Base-by-base conservation (phyloP, 2,888 invertebrate genomes). In the Cataglyphis livida region DNA sequence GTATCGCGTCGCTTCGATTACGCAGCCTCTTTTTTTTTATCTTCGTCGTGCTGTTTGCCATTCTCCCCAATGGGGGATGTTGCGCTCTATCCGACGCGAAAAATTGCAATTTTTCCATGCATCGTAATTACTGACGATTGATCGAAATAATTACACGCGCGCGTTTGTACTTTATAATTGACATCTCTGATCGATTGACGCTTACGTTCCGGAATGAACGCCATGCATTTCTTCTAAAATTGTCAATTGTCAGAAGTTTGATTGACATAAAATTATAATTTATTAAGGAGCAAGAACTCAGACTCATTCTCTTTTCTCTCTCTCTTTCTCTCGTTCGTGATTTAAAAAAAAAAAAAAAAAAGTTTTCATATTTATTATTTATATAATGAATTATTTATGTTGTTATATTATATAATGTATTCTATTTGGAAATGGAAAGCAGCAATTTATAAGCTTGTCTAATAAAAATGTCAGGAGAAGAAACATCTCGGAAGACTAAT, bases 1-100 rank as follows among this genome's bases (percentile, higher is more conserved):
- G 59, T n/a, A n/a, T 6, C 78, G 70, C 38, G 35, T 59, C 21
- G 78, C 54, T 12, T 71, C 38, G 78, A 71, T 79, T 71, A 79
- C 71, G 61, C 25, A 51, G 59, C 44, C 25, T 21, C 21, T 25
- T 35, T 70, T 21, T 32, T 57, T 15, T 18, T n/a, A n/a, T n/a
- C 10, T 32, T 21, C 1, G 15, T 21, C 21, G 9, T 25, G 25
- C 21, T 41, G 0, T 28, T 32, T 6, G 10, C 18, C 15, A 12
- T 3, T 32, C 12, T 18, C 12, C 32, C 15, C 7, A 10, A 0
- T 12, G 12, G 18, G 25, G 38, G 76, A 44, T 28, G 18, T 57
- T 28, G 21, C 28, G 51, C n/a, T 38, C 35, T 38, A 41, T 28
- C 10, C 25, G n/a, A 48, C 61, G 41, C 35, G 59, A 61, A 78